Conservation (phyloP, 1,140 invertebrate species). For the Drosophila grimshawi region DNA sequence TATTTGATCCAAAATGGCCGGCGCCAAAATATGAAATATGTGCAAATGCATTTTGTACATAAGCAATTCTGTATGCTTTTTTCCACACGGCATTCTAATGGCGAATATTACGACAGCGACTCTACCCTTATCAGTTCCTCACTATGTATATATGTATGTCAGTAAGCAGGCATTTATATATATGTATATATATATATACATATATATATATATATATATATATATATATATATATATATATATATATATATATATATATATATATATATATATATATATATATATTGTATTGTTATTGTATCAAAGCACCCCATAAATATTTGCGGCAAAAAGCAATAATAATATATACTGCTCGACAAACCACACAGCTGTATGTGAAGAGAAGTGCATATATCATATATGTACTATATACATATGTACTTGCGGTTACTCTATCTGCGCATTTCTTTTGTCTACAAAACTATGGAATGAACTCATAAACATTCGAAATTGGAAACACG, state of each 20-base stretch:
- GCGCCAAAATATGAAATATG: conserved; percentile 4
- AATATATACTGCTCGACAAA: conserved; percentile 27
- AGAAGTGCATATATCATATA: not conserved
- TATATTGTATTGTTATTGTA: conserved; percentile 16
- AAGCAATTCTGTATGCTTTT: conserved; percentile 13
- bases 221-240: not conserved
- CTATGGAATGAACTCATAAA: not conserved
- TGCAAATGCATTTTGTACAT: conserved; percentile 1
- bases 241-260: not conserved
- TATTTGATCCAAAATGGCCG: conserved; percentile 29
- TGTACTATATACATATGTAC: not conserved
- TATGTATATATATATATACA: not conserved
- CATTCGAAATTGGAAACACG: not conserved
- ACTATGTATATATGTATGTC: conserved; percentile 5
- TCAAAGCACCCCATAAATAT: conserved; percentile 34
- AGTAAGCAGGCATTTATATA: too few relatives aligned
- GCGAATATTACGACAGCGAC: conserved; percentile 19
- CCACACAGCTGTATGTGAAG: conserved; percentile 6
- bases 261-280: not conserved
- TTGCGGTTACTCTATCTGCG: not conserved
- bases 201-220: not conserved
- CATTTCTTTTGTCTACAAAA: not conserved
- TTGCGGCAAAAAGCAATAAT: conserved; percentile 33
- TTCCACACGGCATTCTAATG: conserved; percentile 33
- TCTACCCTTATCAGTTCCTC: conserved; percentile 37